phyloP scores from a whole-genome alignment of 2,888 invertebrate genomes.

The Sesia bembeciformis region DNA sequence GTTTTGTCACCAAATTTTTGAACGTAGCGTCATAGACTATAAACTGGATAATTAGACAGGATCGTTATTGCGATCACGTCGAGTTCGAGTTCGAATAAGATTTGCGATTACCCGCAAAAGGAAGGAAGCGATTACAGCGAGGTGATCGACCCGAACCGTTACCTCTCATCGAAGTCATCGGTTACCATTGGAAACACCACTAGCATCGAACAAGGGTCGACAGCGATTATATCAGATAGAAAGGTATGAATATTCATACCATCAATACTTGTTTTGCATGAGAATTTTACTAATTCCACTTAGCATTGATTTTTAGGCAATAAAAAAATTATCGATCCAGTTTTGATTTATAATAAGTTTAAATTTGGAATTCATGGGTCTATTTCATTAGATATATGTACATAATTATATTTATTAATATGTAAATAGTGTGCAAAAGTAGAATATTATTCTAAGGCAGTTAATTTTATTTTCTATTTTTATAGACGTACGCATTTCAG shows the following conservation, averaged over 20 bases:
- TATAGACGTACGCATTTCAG: no score
- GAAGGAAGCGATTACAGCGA: constrained; percentile 66
- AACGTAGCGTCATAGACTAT: no score
- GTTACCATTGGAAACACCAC: neutral
- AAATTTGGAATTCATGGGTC: no score
- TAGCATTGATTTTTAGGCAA: no score
- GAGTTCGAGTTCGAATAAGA: constrained; percentile 24
- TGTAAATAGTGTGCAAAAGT: no score
- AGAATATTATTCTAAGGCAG: no score
- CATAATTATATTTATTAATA: no score
- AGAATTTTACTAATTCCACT: constrained; percentile 1
- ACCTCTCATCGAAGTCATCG: constrained; percentile 18
- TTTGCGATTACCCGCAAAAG: constrained; percentile 55
- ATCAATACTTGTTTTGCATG: constrained; percentile 26
- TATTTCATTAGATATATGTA: no score
- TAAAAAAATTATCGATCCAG: no score
- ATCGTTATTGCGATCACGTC: neutral
- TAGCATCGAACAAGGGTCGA: constrained; percentile 21
- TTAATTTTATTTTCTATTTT: no score
- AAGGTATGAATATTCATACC: constrained; percentile 45
- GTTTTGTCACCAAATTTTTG: no score
- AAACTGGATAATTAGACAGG: neutral
- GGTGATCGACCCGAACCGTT: constrained; percentile 69
- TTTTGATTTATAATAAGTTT: no score
- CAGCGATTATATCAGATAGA: constrained; percentile 45